phyloP scores from a whole-genome alignment of 2,888 invertebrate genomes.

The Candidula unifasciata region DNA sequence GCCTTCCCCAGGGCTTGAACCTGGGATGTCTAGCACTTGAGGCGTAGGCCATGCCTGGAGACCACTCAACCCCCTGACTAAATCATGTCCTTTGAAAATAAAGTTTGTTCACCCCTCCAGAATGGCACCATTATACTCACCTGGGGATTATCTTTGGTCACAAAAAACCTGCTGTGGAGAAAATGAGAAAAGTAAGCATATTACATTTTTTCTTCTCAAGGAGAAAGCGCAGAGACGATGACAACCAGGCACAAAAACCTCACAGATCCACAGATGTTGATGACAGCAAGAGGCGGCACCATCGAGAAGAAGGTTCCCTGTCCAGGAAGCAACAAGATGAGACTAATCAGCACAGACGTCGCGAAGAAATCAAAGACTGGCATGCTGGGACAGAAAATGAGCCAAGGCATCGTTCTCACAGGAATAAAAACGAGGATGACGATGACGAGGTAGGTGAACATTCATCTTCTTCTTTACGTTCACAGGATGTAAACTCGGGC shows the following conservation, averaged over 20 bases:
- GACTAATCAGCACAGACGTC: constrained; percentile 49
- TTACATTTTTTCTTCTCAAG: neutral
- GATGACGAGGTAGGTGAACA: constrained; percentile 27
- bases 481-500: too few species aligned
- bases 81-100: too few species aligned
- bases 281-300: constrained; percentile 54
- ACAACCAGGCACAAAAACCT: constrained; percentile 2
- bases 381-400: constrained; percentile 57
- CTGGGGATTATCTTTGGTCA: too few species aligned
- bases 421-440: constrained; percentile 25
- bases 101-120: too few species aligned
- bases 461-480: too few species aligned
- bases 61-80: too few species aligned
- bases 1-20: too few species aligned
- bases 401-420: constrained; percentile 33
- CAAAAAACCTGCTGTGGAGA: too few species aligned
- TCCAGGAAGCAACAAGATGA: constrained; percentile 56
- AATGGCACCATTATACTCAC: too few species aligned
- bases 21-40: too few species aligned
- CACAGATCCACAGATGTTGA: neutral
- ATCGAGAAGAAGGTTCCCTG: constrained; percentile 57
- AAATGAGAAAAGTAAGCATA: too few species aligned
- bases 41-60: too few species aligned
- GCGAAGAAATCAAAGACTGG: constrained; percentile 42
- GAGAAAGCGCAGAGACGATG: constrained; percentile 42